Percentiles rank a stretch among this genome's conserved stretches.
phyloP scores from a whole-genome alignment of 1,140 invertebrate genomes.

The Anoplolepis gracilipes region DNA sequence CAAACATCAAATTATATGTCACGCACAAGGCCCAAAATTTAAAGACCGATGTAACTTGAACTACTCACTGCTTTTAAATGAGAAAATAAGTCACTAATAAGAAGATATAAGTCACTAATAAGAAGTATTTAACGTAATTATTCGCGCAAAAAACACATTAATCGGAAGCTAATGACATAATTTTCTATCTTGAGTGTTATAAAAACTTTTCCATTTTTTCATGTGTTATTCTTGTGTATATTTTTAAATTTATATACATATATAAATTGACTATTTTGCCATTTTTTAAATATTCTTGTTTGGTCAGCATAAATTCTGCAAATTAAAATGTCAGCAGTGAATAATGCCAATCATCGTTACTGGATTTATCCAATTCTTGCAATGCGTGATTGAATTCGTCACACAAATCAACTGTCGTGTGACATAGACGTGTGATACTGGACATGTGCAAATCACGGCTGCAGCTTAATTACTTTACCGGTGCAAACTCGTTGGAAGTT shows the following conservation, averaged over 20 bases:
- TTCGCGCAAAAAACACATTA: background rate
- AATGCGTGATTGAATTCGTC: slow-evolving; percentile 16
- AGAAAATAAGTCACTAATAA: slow-evolving; percentile 6
- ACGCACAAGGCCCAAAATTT: slow-evolving; percentile 27
- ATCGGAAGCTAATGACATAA: background rate
- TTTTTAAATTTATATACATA: too few species aligned
- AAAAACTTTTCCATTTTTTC: too few species aligned
- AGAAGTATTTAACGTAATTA: background rate
- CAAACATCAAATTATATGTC: slow-evolving; percentile 49
- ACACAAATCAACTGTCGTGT: slow-evolving; percentile 20
- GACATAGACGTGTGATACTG: background rate
- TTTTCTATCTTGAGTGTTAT: background rate
- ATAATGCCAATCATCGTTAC: slow-evolving; percentile 18
- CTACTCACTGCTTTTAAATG: slow-evolving; percentile 33
- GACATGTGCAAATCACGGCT: slow-evolving; percentile 6
- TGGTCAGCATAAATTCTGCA: background rate
- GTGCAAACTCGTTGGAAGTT: slow-evolving; percentile 1
- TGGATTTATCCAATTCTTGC: slow-evolving; percentile 27
- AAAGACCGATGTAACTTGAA: slow-evolving; percentile 28
- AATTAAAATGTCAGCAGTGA: slow-evolving; percentile 12
- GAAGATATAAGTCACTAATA: background rate
- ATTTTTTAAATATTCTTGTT: slow-evolving; percentile 25
- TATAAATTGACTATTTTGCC: background rate
- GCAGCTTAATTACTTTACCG: slow-evolving; percentile 38
- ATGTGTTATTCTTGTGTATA: too few species aligned